Conservation (phyloP, 2,888 invertebrate species). For the Priapulus caudatus region DNA sequence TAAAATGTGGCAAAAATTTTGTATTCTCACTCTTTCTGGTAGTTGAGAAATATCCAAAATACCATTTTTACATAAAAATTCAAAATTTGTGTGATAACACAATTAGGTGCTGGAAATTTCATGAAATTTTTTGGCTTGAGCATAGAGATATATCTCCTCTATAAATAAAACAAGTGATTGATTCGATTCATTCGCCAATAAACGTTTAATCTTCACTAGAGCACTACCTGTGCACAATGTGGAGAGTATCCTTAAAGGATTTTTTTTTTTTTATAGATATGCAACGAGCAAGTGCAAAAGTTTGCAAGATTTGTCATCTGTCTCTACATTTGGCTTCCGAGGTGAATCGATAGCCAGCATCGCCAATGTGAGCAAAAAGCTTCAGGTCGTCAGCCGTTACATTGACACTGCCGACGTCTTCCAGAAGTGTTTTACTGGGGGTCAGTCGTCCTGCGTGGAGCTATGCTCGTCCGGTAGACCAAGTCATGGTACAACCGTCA, state of each 20-base stretch:
- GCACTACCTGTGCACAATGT: background rate
- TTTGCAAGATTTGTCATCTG: constrained; percentile 44
- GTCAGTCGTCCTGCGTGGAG: constrained; percentile 39
- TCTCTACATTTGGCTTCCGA: constrained; percentile 51
- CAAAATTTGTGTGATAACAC: too few species aligned
- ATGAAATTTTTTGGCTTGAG: background rate
- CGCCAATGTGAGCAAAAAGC: constrained; percentile 44
- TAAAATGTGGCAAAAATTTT: too few species aligned
- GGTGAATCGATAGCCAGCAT: constrained; percentile 57
- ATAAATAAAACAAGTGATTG: too few species aligned
- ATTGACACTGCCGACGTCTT: constrained; percentile 44
- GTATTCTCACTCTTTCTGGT: too few species aligned
- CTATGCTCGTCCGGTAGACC: constrained; percentile 42
- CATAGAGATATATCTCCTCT: too few species aligned
- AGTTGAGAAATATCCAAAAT: too few species aligned
- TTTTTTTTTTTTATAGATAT: constrained; percentile 39
- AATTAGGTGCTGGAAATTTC: too few species aligned
- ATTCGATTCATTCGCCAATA: too few species aligned
- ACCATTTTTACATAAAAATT: too few species aligned
- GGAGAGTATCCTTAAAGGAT: background rate
- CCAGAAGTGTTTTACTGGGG: constrained; percentile 46
- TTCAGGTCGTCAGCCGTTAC: constrained; percentile 50
- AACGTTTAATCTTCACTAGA: background rate
- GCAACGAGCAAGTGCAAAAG: constrained; percentile 52
- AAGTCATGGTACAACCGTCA: constrained; percentile 58